Evolutionary conservation across 2,888 invertebrate species (phyloP), one percentile per base, ranked within the genome.

Genomic region (Acanthopleura granulata): DNA sequence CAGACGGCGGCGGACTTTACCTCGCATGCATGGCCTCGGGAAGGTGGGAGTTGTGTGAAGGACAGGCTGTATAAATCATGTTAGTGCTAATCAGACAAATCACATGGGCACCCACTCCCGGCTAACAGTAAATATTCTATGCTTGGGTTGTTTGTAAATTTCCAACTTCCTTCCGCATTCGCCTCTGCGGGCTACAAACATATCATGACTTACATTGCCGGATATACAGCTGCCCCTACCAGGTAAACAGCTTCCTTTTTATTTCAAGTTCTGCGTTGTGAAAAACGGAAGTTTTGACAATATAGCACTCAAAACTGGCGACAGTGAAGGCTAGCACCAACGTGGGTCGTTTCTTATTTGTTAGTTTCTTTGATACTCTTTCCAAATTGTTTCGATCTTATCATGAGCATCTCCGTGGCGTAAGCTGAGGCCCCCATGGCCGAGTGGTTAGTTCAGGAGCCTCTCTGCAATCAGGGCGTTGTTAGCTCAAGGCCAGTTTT

Each of bases 81-180:
- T 57, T 57, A n/a, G 6, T 18, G n/a, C 6, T n/a, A 18, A 57
- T 57, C 57, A 22, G 57, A 22, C 18, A 57, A 57, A 57, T 57
- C n/a, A 57, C 57, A 3, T 12, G 57, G 3, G 18, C 57, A 22
- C 57, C 57, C 57, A 57, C 57, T 57, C 22, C n/a, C 12, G 18
- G 22, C n/a, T 22, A 57, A 22, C 22, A 57, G 22, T 57, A 57
- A 57, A 57, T 57, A n/a, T 57, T 57, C 57, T 57, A n/a, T 12
- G 57, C 57, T 57, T 57, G 57, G 57, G 18, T 57, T n/a, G 57
- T 57, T 57, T 57, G 12, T 57, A 57, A 57, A 57, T 57, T 40
- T 57, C 57, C 12, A 57, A 57, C 57, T 57, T 57, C 57, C 57
- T 57, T n/a, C 22, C n/a, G 22, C n/a, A 12, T 1, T n/a, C 57